Evolutionary conservation across 2,888 invertebrate species (phyloP).

Genomic region (Tipula helvola): DNA sequence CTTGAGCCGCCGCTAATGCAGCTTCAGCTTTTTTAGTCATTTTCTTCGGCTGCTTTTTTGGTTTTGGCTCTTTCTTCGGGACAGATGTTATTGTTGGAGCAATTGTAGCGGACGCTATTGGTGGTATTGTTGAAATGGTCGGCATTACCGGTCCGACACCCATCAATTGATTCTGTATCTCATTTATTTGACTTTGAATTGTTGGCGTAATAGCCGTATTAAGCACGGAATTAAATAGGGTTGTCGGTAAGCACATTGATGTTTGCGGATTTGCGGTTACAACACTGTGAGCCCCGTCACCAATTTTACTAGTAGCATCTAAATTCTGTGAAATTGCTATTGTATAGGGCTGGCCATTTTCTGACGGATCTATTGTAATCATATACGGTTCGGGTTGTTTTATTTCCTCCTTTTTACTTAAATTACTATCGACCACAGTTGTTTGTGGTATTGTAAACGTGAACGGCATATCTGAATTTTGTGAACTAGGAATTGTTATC

Average conservation of each 20-base stretch:
- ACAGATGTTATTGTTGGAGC: background rate
- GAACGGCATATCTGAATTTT: conserved; percentile 31
- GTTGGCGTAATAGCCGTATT: conserved; percentile 18
- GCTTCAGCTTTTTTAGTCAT: conserved; percentile 11
- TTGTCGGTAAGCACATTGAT: conserved; percentile 16
- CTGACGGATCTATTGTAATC: conserved; percentile 31
- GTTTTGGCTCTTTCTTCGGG: conserved; percentile 11
- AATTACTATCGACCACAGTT: conserved; percentile 12
- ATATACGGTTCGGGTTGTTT: conserved; percentile 21
- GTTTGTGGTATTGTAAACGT: conserved; percentile 33
- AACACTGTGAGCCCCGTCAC: background rate
- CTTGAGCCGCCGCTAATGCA: background rate
- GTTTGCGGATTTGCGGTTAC: background rate
- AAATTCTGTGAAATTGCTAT: conserved; percentile 30
- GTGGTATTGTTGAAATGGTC: conserved; percentile 13
- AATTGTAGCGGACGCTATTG: conserved; percentile 10
- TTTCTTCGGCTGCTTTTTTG: conserved; percentile 11
- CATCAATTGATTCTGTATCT: conserved; percentile 20
- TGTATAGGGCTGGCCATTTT: conserved; percentile 33
- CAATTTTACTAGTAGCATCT: background rate
- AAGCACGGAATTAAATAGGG: conserved; percentile 16
- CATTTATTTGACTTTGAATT: conserved; percentile 21
- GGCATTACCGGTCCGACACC: conserved; percentile 15
- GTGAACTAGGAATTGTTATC: conserved; percentile 34
- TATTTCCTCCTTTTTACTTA: conserved; percentile 14